phyloP scores from a whole-genome alignment of 92 coral and sea anemone species.

The Siderastrea radians region DNA sequence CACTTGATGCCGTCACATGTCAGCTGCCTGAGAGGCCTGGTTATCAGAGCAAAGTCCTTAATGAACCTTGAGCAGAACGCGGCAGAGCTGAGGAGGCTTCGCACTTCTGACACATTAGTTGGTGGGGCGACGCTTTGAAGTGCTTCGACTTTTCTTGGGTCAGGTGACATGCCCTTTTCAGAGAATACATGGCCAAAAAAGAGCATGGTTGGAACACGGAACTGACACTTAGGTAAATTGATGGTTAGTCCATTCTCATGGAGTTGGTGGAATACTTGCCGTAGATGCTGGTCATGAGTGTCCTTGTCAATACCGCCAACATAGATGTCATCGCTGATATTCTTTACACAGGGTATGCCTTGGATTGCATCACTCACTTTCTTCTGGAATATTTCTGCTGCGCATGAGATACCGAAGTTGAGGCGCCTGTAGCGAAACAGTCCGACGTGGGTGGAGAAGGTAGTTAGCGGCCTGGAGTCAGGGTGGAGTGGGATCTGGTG shows the following conservation, averaged over 20 bases:
- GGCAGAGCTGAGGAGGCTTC: conserved; percentile 64
- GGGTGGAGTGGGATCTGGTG: conserved; percentile 65
- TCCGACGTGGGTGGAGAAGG: conserved; percentile 68
- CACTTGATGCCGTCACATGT: no score
- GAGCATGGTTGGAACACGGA: conserved; percentile 60
- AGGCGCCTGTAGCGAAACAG: conserved; percentile 64
- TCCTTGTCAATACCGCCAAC: conserved; percentile 48
- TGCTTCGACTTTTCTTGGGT: conserved; percentile 68
- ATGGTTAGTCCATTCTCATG: conserved; percentile 56
- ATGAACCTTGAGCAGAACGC: conserved; percentile 66
- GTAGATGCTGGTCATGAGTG: conserved; percentile 56
- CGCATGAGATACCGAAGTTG: conserved; percentile 59
- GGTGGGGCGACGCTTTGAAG: conserved; percentile 57
- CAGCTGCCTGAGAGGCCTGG: no score
- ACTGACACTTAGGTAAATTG: conserved; percentile 70
- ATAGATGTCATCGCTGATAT: conserved; percentile 70
- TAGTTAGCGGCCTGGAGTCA: conserved; percentile 62
- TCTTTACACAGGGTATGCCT: conserved; percentile 71
- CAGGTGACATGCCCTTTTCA: conserved; percentile 60
- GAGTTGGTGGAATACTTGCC: conserved; percentile 45
- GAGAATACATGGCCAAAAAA: conserved; percentile 69
- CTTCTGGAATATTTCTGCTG: conserved; percentile 67
- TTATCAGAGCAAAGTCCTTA: not conserved
- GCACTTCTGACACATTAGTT: conserved; percentile 53
- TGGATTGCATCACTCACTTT: conserved; percentile 62